Conservation (phyloP, 1,140 invertebrate genomes). For the Acromyrmex heyeri region DNA sequence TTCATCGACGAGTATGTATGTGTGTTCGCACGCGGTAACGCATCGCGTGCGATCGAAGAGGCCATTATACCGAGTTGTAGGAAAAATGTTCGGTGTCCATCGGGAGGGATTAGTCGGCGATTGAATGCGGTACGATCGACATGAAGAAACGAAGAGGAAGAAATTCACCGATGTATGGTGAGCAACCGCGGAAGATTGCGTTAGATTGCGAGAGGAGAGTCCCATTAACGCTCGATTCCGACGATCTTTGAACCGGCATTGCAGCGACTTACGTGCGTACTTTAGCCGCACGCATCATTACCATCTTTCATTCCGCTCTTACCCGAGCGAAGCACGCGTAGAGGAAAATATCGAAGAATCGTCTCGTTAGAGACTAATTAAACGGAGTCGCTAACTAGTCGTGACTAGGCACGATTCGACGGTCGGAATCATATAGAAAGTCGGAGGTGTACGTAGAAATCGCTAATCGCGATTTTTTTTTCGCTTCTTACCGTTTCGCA, state of each 20-base stretch:
- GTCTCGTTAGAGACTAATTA: conserved; percentile 37
- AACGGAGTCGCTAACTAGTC: conserved; percentile 10
- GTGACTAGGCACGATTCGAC: conserved; percentile 21
- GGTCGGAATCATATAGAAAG: conserved; percentile 28
- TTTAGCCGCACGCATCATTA: conserved; percentile 12
- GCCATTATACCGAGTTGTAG: background rate
- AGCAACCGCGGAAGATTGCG: background rate
- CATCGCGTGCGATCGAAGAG: background rate
- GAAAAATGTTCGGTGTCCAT: background rate
- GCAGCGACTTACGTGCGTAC: background rate
- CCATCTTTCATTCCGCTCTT: background rate
- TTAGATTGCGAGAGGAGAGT: conserved; percentile 17
- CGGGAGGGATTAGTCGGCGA: background rate
- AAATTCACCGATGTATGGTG: background rate
- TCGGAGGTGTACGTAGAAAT: conserved; percentile 31
- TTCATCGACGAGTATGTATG: background rate
- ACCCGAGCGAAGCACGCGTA: background rate
- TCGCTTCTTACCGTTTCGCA: background rate
- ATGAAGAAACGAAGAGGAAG: background rate
- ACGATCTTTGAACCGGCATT: conserved; percentile 30
- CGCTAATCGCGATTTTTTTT: conserved; percentile 9
- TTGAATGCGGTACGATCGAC: background rate
- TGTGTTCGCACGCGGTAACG: conserved; percentile 7
- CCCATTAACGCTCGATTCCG: conserved; percentile 26
- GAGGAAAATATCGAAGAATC: background rate